phyloP scores from a whole-genome alignment of 23 tunicate species.

The Halocynthia aurantium region DNA sequence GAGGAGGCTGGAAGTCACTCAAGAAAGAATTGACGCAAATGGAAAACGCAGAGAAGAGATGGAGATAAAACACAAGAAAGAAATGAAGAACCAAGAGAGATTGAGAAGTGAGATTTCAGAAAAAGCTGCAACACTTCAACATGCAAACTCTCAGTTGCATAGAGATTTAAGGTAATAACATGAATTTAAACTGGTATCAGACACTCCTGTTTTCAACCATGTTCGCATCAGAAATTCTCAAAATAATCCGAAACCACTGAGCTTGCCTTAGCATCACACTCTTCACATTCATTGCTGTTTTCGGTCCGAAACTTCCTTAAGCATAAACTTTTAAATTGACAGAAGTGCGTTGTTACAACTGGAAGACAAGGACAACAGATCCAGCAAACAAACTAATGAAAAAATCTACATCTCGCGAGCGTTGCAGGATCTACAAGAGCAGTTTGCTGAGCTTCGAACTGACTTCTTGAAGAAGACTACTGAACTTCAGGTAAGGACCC shows the following conservation, averaged over 20 bases:
- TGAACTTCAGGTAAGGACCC: background rate
- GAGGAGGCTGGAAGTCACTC: background rate
- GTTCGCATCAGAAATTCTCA: too few relatives aligned
- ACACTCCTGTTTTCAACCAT: too few relatives aligned
- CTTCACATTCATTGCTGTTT: too few relatives aligned
- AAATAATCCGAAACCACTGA: too few relatives aligned
- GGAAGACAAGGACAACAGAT: background rate
- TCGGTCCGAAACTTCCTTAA: too few relatives aligned
- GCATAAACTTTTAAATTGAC: background rate
- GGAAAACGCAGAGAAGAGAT: background rate
- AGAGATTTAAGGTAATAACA: background rate
- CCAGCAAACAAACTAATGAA: background rate
- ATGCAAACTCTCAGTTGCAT: constrained; percentile 5
- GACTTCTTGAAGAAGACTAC: constrained; percentile 7
- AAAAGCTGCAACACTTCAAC: constrained; percentile 6
- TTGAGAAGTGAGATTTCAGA: background rate
- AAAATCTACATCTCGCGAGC: constrained; percentile 7
- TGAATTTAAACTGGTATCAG: too few relatives aligned
- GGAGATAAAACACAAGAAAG: background rate
- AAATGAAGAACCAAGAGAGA: background rate
- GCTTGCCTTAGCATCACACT: too few relatives aligned
- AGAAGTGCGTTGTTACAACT: constrained; percentile 3
- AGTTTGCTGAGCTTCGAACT: constrained; percentile 9
- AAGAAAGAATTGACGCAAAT: background rate
- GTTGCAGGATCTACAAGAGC: constrained; percentile 2